These are phyloP conservation scores for Eudyptes chrysolophus DNA, from an alignment of 2,113 vertebrate species.

Conservation along the genomic window DNA sequence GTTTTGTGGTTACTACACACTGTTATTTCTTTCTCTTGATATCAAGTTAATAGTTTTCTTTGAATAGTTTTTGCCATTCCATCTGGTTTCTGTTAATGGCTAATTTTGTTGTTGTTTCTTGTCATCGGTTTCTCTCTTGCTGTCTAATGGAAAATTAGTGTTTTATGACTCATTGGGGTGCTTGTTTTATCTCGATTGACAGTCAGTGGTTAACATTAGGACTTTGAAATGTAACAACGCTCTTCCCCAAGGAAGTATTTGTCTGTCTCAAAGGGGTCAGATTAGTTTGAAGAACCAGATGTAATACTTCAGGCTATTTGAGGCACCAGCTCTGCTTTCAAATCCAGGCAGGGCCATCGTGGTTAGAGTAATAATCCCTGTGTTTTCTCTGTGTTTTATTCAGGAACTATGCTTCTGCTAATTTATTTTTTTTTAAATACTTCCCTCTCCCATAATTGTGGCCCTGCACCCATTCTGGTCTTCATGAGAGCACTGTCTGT, in stretches of 20 bases:
- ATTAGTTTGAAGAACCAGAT: conserved; percentile 22
- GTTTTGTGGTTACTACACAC: not conserved
- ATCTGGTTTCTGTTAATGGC: not conserved
- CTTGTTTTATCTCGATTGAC: not conserved
- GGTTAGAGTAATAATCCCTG: not conserved
- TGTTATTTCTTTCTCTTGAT: not conserved
- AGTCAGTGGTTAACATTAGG: not conserved
- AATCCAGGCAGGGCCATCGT: not conserved
- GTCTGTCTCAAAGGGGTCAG: not conserved
- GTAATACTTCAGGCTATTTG: conserved; percentile 16
- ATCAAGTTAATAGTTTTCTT: not conserved
- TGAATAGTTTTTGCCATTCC: not conserved
- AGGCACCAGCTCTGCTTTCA: not conserved
- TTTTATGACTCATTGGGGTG: not conserved
- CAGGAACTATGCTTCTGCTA: not conserved
- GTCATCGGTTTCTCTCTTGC: conserved; percentile 10
- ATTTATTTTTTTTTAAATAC: not conserved
- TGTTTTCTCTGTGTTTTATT: not conserved
- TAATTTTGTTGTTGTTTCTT: conserved; percentile 28
- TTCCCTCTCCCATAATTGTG: not conserved
- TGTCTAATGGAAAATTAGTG: not conserved
- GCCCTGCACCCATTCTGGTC: not conserved
- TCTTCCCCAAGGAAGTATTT: not conserved
- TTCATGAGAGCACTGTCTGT: not conserved
- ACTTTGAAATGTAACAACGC: not conserved